These are phyloP conservation scores for Cerastoderma edule DNA, from an alignment of 2,888 invertebrate genomes.

Conservation along the genomic window DNA sequence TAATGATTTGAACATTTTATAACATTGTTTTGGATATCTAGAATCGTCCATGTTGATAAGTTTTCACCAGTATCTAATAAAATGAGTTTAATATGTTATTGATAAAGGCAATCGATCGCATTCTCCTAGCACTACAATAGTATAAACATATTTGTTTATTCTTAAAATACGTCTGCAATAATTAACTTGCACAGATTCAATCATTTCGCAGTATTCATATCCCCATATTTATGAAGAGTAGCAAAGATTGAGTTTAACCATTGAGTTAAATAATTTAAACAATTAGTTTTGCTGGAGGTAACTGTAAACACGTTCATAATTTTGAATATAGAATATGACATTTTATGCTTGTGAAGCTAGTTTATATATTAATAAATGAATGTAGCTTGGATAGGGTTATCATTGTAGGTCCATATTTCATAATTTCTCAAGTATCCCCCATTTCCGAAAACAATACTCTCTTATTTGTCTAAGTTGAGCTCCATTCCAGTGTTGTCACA, in stretches of 20 bases:
- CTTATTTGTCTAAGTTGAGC: conserved; percentile 1
- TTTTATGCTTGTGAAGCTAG: conserved; percentile 13
- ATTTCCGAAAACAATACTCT: conserved; percentile 16
- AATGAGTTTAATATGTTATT: too few relatives aligned
- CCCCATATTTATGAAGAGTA: conserved; percentile 17
- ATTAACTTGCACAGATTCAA: conserved; percentile 19
- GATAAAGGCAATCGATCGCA: conserved; percentile 22
- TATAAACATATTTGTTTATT: neutral
- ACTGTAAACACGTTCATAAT: conserved; percentile 1
- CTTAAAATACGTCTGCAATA: conserved; percentile 1
- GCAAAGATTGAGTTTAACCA: conserved; percentile 2
- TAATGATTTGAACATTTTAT: too few relatives aligned
- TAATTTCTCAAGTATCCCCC: conserved; percentile 10
- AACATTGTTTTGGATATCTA: conserved; percentile 21
- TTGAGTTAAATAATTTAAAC: too few relatives aligned
- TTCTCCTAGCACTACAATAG: conserved; percentile 4
- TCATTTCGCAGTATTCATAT: conserved; percentile 7
- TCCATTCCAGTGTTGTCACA: conserved; percentile 20
- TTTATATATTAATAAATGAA: conserved; percentile 17
- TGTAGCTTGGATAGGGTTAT: neutral
- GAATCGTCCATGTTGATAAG: too few relatives aligned
- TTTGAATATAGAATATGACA: neutral
- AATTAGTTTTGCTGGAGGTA: neutral
- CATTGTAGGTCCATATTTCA: conserved; percentile 13
- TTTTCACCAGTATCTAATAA: conserved; percentile 11